Evolutionary conservation across 2,888 invertebrate genomes (phyloP), one percentile per base, ranked within the genome.

Genomic region (Eilema sororculum): DNA sequence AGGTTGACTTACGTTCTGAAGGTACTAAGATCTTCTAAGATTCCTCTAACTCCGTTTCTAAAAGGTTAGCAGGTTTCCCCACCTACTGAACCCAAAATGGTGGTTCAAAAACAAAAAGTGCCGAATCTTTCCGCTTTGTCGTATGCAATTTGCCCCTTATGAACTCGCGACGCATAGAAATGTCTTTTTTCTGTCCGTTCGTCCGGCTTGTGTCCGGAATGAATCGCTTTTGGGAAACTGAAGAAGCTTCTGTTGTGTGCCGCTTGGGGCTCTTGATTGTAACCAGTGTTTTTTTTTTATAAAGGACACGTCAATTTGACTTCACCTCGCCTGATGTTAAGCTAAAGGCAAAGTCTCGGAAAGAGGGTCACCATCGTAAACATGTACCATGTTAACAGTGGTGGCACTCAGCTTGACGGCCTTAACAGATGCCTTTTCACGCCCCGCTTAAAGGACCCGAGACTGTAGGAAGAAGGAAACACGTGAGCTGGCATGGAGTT

Each of bases 131-230:
- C 89, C 88, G 92, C 87, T 86, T 84, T 85, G 67, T 85, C 84
- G 30, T 65, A 86, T 88, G 90, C 93, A 93, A 94, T 93, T 91
- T 85, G 84, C 87, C 89, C 89, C 88, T 93, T 94, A 94, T 94
- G 93, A 80, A 65, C 66, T 68, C 66, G 64, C 52, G 72, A 65
- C 63, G 60, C 75, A 77, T 71, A 77, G 85, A 90, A 89, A 90
- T 90, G 87, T 90, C 81, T 88, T 91, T 92, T 91, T 91, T 90
- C 71, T 71, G 41, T 60, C n/a, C 24, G 13, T 24, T 64, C 25
- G 70, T n/a, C 41, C 30, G 12, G 25, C 0, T 60, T 62, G 20
- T 33, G 74, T 63, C 73, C 82, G 81, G 82, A 86, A 86, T 86
- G 85, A 87, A 85, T 83, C 79, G 81, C 72, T 87, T 87, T 85